phyloP scores from a whole-genome alignment of 2,113 vertebrate species.

The Pitta sordida region DNA sequence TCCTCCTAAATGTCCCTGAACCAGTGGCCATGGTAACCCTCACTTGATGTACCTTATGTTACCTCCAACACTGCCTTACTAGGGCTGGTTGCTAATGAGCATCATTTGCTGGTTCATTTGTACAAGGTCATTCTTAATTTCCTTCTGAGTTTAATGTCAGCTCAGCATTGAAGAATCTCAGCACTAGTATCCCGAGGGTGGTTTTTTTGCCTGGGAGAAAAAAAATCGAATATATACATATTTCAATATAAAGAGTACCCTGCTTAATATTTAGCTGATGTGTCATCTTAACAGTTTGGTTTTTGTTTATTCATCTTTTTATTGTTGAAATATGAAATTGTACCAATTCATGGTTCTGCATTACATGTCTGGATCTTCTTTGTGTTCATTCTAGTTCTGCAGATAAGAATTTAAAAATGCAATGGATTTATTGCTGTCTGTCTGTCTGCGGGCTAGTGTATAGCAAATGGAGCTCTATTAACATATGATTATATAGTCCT shows the following conservation, averaged over 20 bases:
- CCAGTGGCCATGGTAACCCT: slow-evolving; percentile 35
- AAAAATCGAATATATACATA: not conserved
- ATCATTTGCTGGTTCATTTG: slow-evolving; percentile 8
- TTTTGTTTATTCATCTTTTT: not conserved
- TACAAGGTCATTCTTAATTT: slow-evolving; percentile 7
- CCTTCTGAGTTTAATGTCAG: not conserved
- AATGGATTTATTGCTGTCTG: not conserved
- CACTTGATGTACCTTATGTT: rapidly evolving
- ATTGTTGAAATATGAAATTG: not conserved
- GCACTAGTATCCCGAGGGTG: not conserved
- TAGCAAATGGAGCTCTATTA: not conserved
- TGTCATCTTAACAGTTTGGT: not conserved
- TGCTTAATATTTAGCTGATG: not conserved
- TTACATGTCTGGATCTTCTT: not conserved
- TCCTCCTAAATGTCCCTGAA: slow-evolving; percentile 2
- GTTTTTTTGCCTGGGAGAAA: not conserved
- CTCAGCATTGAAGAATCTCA: not conserved
- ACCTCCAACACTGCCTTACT: not conserved
- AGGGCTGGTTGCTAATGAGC: slow-evolving; percentile 20
- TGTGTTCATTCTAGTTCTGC: not conserved
- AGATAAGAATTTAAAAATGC: not conserved
- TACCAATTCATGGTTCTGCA: not conserved
- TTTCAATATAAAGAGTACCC: not conserved
- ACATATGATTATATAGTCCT: not conserved
- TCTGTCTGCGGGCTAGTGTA: not conserved